phyloP scores from a whole-genome alignment of 2,113 vertebrate genomes.

The Ardeotis arabs region DNA sequence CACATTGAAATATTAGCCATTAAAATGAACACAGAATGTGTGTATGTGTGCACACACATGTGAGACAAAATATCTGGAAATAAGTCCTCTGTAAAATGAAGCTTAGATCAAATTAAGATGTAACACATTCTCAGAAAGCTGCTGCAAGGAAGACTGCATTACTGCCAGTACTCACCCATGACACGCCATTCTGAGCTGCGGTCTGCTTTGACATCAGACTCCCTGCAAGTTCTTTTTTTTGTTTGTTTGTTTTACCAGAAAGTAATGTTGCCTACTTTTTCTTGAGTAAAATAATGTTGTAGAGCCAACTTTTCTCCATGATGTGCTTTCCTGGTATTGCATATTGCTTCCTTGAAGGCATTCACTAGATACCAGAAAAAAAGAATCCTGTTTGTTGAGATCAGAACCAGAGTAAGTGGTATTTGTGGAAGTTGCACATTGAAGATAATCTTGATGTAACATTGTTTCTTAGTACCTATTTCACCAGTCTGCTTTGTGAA shows the following conservation, averaged over 20 bases:
- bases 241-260: not conserved
- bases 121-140: not conserved
- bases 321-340: not conserved
- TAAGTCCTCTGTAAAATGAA: not conserved
- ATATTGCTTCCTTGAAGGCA: not conserved
- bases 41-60: fast-evolving
- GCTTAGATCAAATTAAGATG: not conserved
- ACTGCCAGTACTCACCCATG: not conserved
- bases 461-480: not conserved
- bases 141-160: not conserved
- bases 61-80: not conserved
- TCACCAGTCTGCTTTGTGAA: not conserved
- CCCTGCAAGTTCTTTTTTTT: not conserved
- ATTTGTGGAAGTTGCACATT: not conserved
- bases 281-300: not conserved
- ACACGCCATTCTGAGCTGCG: not conserved
- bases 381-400: not conserved
- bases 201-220: not conserved
- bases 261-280: not conserved
- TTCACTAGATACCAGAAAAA: not conserved
- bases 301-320: not conserved
- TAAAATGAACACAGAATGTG: not conserved
- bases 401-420: not conserved
- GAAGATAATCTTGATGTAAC: not conserved
- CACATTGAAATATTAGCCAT: not conserved